Percentiles rank a stretch among this genome's conserved stretches.
phyloP scores from a whole-genome alignment of 2,888 invertebrate species.

The Metacarcinus magister region DNA sequence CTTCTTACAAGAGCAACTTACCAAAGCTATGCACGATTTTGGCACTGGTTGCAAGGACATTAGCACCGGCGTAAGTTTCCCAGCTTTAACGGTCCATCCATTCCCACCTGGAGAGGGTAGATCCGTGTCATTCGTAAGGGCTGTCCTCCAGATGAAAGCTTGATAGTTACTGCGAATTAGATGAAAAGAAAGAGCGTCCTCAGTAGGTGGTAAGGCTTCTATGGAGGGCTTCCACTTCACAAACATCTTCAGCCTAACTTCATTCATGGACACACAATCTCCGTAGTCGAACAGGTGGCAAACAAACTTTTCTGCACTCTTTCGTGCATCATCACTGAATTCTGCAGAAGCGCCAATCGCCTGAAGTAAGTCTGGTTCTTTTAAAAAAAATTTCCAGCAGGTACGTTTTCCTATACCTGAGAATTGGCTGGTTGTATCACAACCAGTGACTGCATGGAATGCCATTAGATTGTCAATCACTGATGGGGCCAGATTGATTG shows the following conservation, averaged over 20 bases:
- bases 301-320: constrained; percentile 35
- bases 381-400: background rate
- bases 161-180: constrained; percentile 44
- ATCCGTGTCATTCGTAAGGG: constrained; percentile 9
- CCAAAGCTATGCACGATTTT: constrained; percentile 32
- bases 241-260: constrained; percentile 60
- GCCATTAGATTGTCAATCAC: constrained; percentile 38
- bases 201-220: constrained; percentile 12
- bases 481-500: background rate
- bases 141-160: constrained; percentile 55
- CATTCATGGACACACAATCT: constrained; percentile 29
- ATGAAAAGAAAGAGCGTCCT: constrained; percentile 43
- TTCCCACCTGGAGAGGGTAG: background rate
- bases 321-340: constrained; percentile 13
- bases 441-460: constrained; percentile 50
- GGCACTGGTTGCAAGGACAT: constrained; percentile 31
- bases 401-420: constrained; percentile 31
- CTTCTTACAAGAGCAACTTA: constrained; percentile 7
- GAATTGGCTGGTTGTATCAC: constrained; percentile 53
- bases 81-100: constrained; percentile 29
- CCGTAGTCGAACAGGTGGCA: constrained; percentile 49
- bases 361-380: constrained; percentile 40
- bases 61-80: constrained; percentile 2
- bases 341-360: background rate
- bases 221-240: constrained; percentile 55